Percentiles rank a stretch among this genome's conserved stretches.
Conservation (phyloP, 2,888 invertebrate species). For the Globia sparganii region DNA sequence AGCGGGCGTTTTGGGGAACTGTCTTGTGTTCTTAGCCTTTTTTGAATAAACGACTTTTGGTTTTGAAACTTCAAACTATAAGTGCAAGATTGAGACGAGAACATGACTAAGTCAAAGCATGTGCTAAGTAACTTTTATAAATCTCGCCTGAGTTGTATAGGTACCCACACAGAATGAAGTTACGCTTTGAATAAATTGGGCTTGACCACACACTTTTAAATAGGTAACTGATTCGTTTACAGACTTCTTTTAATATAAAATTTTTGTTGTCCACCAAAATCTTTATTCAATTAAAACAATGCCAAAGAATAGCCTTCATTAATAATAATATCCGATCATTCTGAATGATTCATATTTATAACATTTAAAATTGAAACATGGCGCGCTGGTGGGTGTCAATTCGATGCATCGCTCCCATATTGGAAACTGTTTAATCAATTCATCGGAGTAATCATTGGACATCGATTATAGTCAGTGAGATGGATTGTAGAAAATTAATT, state of each 20-base stretch:
- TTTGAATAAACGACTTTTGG: no score
- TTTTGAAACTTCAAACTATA: no score
- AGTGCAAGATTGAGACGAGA: no score
- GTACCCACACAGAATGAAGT: neutral
- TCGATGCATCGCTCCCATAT: slow-evolving; percentile 32
- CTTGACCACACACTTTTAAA: neutral
- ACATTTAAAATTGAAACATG: slow-evolving; percentile 33
- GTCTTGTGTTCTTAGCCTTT: no score
- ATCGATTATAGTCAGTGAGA: slow-evolving; percentile 7
- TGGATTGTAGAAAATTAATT: slow-evolving; percentile 20
- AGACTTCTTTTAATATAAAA: neutral
- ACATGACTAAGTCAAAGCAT: neutral
- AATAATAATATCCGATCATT: slow-evolving; percentile 21
- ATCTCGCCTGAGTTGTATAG: neutral
- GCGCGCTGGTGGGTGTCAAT: slow-evolving; percentile 31
- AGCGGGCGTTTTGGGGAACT: no score
- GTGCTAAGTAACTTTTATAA: neutral
- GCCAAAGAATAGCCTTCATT: neutral
- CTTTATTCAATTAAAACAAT: neutral
- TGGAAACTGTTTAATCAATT: slow-evolving; percentile 50
- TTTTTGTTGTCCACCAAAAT: neutral
- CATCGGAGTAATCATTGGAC: slow-evolving; percentile 27
- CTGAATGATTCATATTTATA: slow-evolving; percentile 44
- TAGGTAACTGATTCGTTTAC: neutral
- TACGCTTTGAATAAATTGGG: neutral